Base-by-base conservation (phyloP, 37 sponge, comb jelly and placozoan species). In the Corticium candelabrum region DNA sequence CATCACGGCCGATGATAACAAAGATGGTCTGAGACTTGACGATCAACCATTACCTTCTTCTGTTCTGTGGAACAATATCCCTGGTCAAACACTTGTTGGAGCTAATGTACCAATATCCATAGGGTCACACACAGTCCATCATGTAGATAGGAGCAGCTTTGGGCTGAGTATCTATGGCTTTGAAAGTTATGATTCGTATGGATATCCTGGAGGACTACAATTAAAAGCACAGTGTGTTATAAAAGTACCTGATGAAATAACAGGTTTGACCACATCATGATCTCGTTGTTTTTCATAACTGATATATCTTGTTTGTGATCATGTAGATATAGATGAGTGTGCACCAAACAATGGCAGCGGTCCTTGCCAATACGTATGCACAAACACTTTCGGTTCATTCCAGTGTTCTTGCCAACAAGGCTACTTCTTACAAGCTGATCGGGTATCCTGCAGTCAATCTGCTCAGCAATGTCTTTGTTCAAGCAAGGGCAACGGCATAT, bases 131-230 rank as follows among this genome's bases (percentile, higher is more conserved):
- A 50, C 62, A 27, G 21, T 43, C 35, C 86, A 85, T 85, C n/a
- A 2, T 68, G 82, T 80, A 27, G 3, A 35, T 31, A 11, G 1
- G 62, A 50, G 79, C 32, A 79, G 75, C 32, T 7, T 87, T 75
- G 83, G 85, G 35, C 74, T 84, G 0, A 41, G 76, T 35, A 74
- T 82, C 21, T 88, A 88, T 78, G 89, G 80, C 38, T 84, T 73
- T 21, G 68, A 84, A 40, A 69, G 27, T 15, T 38, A 34, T 3
- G 70, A 84, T 38, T 83, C 82, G 0, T 88, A 84, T 71, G 85
- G 89, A 2, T 88, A 80, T 68, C 75, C 85, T 67, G 89, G 82
- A 74, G 89, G 89, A 27, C 40, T 81, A 21, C 62, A 50, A 21
- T 50, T 50, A 21, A 11, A 50, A 50, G 62, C 62, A 50, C 15